Conservation (phyloP, 2,888 invertebrate genomes). For the Brassicogethes aeneus region DNA sequence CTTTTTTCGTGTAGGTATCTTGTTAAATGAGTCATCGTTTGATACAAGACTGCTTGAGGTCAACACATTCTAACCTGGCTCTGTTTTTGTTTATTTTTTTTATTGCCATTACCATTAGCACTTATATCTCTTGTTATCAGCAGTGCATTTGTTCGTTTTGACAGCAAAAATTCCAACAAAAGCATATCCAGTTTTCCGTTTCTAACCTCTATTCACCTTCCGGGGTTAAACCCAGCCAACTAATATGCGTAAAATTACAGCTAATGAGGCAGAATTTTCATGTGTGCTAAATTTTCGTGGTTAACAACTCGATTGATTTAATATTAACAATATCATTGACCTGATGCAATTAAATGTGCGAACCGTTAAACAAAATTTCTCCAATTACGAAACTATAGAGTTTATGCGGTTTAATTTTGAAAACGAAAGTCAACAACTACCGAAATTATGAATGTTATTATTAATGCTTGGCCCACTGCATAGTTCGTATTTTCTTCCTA, state of each 20-base stretch:
- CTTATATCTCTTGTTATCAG: neutral
- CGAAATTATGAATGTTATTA: no score
- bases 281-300: neutral
- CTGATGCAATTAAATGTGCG: neutral
- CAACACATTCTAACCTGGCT: conserved; percentile 30
- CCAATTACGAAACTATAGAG: neutral
- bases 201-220: neutral
- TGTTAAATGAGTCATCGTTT: conserved; percentile 27
- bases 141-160: neutral
- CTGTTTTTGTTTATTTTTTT: conserved; percentile 9
- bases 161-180: neutral
- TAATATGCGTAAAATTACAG: neutral
- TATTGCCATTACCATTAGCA: neutral
- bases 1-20: conserved; percentile 23
- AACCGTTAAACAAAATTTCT: neutral
- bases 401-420: no score
- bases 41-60: conserved; percentile 29
- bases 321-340: neutral
- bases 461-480: no score
- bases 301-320: neutral
- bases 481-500: no score
- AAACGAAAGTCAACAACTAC: no score
- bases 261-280: neutral
- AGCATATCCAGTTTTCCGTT: neutral
- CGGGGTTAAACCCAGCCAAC: neutral